These are phyloP conservation scores for Rhagologus leucostigma DNA, from an alignment of 2,113 vertebrate genomes.

Conservation along the genomic window DNA sequence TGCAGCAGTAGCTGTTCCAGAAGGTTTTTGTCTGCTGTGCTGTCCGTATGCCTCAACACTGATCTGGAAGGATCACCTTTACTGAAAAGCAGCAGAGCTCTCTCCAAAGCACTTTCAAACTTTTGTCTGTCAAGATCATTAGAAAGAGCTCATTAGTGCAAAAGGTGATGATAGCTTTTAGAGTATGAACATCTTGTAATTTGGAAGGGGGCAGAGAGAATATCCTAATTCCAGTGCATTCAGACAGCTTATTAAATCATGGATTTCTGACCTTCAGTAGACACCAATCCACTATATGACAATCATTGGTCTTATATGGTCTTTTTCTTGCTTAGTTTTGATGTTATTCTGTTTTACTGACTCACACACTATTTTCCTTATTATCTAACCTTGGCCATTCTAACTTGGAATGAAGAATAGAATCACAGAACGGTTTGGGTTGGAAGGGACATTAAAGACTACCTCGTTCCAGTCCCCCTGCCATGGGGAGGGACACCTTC, in stretches of 20 bases:
- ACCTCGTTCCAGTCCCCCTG: fast-evolving
- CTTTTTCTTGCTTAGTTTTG: background rate
- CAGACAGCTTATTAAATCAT: background rate
- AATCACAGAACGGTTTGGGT: background rate
- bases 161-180: background rate
- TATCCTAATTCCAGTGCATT: background rate
- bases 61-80: background rate
- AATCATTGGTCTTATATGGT: background rate
- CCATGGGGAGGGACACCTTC: background rate
- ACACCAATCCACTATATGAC: fast-evolving
- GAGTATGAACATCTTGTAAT: background rate
- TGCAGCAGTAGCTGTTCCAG: background rate
- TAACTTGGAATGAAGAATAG: background rate
- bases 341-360: background rate
- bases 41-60: background rate
- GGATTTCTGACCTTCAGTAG: background rate
- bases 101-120: background rate
- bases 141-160: background rate
- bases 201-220: background rate
- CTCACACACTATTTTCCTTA: background rate
- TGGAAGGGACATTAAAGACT: background rate
- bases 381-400: background rate
- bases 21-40: background rate
- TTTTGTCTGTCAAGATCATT: background rate
- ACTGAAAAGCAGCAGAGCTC: background rate